These are phyloP conservation scores for Aporophyla lueneburgensis DNA, from an alignment of 2,888 invertebrate genomes.

Conservation along the genomic window DNA sequence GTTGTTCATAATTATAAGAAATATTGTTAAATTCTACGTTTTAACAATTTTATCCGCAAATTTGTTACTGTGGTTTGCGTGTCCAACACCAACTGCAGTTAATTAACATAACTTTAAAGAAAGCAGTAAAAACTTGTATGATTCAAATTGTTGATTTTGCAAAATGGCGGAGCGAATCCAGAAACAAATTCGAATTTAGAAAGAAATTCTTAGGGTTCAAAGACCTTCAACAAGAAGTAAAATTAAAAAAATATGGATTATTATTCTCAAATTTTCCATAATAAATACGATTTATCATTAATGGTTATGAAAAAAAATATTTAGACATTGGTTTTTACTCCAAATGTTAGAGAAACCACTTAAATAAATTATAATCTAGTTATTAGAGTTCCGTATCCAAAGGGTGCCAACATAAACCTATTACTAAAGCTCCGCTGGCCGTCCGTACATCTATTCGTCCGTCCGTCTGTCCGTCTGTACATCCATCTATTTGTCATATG, in stretches of 20 bases:
- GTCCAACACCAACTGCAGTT: slow-evolving; percentile 5
- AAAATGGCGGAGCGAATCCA: slow-evolving; percentile 38
- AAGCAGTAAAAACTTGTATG: slow-evolving; percentile 26
- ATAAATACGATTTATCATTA: not conserved
- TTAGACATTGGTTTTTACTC: not conserved
- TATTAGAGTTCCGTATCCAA: not conserved
- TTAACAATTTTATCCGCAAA: slow-evolving; percentile 20
- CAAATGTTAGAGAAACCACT: slow-evolving; percentile 1
- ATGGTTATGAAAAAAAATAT: not conserved
- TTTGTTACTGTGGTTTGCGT: slow-evolving; percentile 31
- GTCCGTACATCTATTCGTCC: no score
- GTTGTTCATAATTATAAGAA: not conserved
- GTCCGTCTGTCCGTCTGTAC: no score
- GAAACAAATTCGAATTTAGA: slow-evolving; percentile 18
- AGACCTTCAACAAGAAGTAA: not conserved
- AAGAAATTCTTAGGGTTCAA: slow-evolving; percentile 8
- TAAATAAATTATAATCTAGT: slow-evolving; percentile 5
- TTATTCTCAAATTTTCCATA: not conserved
- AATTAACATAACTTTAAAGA: slow-evolving; percentile 17
- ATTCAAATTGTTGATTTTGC: slow-evolving; percentile 6
- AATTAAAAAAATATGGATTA: not conserved
- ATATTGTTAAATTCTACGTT: not conserved
- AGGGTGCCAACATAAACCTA: no score
- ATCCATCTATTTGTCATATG: no score
- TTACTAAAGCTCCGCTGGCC: no score